Base-by-base conservation (phyloP, 2,888 invertebrate genomes). In the Mesopsocus fuscifrons region DNA sequence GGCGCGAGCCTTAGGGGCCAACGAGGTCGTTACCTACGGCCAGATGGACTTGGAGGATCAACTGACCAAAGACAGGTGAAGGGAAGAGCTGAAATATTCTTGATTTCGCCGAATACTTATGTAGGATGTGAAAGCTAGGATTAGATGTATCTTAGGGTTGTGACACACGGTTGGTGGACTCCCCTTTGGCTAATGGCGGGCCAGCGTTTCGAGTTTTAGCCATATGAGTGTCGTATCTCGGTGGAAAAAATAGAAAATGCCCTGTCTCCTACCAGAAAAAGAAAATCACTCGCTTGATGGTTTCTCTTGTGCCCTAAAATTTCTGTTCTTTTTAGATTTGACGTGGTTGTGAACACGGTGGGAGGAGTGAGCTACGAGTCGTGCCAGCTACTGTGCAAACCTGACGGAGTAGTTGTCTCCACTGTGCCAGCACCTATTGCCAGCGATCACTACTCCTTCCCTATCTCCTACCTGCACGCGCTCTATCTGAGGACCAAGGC, bases 1-100 rank as follows among this genome's bases (percentile, higher is more conserved):
- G n/a, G 65, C 65, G 21, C 62, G 61, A 55, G 70, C 70, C 13
- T 57, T 68, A 20, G 72, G 71, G 15, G 70, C 69, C 15, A 60
- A 66, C 44, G 66, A 69, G 49, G 57, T 71, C 34, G 63, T 72
- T 45, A 52, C 61, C 33, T 51, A 61, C 18, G 57, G 54, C 42
- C 52, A 57, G 15, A 49, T 52, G 6, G 52, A 52, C 18, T 46
- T 52, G 13, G 51, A 51, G 42, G 49, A 49, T 35, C 49, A 50
- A 21, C 48, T 51, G 26, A 41, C 43, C n/a, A 47, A 41, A 41
- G 43, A 45, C 32, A 44, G 23, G 32, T 23, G 20, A 2, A 6
- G 3, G n/a, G n/a, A n/a, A n/a, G n/a, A n/a, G n/a, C n/a, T n/a
- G n/a, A n/a, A n/a, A n/a, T n/a, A n/a, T n/a, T n/a, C 15, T 4